These are phyloP conservation scores for Glyptemys insculpta DNA, from an alignment of 2,797 vertebrate genomes.

Conservation along the genomic window DNA sequence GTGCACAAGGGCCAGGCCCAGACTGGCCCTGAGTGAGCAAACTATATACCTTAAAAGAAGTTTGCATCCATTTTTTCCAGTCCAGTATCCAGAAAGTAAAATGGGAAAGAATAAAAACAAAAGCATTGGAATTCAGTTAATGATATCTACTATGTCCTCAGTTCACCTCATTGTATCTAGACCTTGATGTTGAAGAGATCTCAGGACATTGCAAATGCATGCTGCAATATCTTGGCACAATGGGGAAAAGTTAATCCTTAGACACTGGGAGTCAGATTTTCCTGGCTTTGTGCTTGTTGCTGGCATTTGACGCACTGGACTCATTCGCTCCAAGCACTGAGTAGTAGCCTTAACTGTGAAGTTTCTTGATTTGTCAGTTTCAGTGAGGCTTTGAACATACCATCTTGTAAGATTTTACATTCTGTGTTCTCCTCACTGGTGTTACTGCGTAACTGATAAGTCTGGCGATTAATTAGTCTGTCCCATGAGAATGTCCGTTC, in stretches of 20 bases:
- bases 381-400: not conserved
- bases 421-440: not conserved
- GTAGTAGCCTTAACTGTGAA: not conserved
- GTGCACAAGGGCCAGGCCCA: not conserved
- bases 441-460: not conserved
- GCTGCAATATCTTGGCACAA: not conserved
- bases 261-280: slow-evolving; percentile 6
- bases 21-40: not conserved
- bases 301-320: not conserved
- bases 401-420: not conserved
- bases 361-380: not conserved
- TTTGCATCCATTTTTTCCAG: not conserved
- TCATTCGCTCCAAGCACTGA: not conserved
- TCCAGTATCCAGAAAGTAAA: not conserved
- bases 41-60: not conserved
- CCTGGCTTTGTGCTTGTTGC: not conserved
- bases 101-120: not conserved
- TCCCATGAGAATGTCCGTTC: not conserved
- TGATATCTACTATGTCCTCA: not conserved
- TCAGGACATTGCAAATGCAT: not conserved
- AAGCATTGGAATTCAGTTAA: not conserved
- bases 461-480: not conserved
- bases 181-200: not conserved
- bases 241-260: not conserved
- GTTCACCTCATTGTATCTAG: not conserved